Base-by-base conservation (phyloP, 1,140 invertebrate species). In the Drosophila yakuba region DNA sequence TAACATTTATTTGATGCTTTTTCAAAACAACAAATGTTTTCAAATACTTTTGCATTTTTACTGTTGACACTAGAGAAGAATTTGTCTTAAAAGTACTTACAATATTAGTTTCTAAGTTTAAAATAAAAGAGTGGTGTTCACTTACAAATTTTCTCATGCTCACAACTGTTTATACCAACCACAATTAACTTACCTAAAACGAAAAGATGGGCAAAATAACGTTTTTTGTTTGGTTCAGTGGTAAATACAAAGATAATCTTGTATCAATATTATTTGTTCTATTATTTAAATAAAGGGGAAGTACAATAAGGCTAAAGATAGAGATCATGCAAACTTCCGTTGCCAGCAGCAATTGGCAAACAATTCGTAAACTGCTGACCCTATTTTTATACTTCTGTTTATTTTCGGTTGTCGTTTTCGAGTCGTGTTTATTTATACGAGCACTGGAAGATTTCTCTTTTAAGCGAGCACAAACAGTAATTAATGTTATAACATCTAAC, bases 121-220 rank as follows among this genome's bases (percentile, higher is more conserved):
- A 48, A 48, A 57, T 38, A 23, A 12, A 52, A 8, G 7, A 58
- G 44, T 66, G 17, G 28, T 69, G 28, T 68, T 71, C 75, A 88
- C 83, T 88, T 88, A 89, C 83, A 66, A 78, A 72, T 88, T 77
- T 67, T 64, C 78, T 88, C 83, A 88, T 86, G 62, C 79, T 88
- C 82, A 73, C 61, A 59, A 57, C 41, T 74, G 62, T 59, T 63
- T 47, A 56, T 62, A 59, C 63, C 67, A 80, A 80, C 74, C 74
- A 72, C 61, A 80, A 85, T 32, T 75, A 82, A 86, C 79, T 89
- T 89, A 83, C 84, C 83, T 88, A 83, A 83, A 88, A 88, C 45
- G 83, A 86, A 51, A 83, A 51, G 52, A 55, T 54, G 50, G 20
- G 47, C 14, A 66, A 62, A 52, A 66, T 60, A 51, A 75, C 48